phyloP scores from a whole-genome alignment of 2,113 vertebrate species.

The Meleagris gallopavo region DNA sequence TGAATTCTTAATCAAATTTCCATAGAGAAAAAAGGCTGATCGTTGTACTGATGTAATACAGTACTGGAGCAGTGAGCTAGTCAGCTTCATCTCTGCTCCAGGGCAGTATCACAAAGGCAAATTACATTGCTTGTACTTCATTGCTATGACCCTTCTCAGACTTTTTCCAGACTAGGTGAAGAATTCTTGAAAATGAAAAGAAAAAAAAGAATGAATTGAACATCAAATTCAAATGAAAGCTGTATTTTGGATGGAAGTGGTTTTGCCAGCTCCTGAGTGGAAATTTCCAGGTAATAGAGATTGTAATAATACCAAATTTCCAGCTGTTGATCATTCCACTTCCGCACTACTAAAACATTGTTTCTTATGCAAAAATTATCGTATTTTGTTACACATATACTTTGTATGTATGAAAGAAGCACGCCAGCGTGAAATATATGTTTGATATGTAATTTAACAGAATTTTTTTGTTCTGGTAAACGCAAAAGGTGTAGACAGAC shows the following conservation, averaged over 20 bases:
- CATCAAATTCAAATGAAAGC: not conserved
- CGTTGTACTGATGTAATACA: not conserved
- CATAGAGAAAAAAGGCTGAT: conserved; percentile 10
- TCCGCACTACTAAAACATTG: not conserved
- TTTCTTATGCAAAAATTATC: not conserved
- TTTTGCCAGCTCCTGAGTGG: not conserved
- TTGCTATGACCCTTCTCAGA: not conserved
- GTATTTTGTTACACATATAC: not conserved
- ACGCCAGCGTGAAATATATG: not conserved
- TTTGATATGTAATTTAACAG: not conserved
- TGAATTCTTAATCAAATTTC: not conserved
- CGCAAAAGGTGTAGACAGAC: not conserved
- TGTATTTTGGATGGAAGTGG: not conserved
- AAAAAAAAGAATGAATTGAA: not conserved
- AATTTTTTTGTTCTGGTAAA: not conserved
- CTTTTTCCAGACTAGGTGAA: not conserved
- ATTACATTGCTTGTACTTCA: not conserved
- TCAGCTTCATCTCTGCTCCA: conserved; percentile 45
- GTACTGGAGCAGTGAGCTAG: not conserved
- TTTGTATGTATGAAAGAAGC: not conserved
- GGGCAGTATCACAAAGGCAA: not conserved
- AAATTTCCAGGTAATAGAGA: not conserved
- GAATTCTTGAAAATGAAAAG: not conserved
- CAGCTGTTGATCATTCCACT: not conserved
- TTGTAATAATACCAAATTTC: not conserved